These are phyloP conservation scores for Bos taurus DNA, from an alignment of 2,113 vertebrate species.

Conservation along the genomic window DNA sequence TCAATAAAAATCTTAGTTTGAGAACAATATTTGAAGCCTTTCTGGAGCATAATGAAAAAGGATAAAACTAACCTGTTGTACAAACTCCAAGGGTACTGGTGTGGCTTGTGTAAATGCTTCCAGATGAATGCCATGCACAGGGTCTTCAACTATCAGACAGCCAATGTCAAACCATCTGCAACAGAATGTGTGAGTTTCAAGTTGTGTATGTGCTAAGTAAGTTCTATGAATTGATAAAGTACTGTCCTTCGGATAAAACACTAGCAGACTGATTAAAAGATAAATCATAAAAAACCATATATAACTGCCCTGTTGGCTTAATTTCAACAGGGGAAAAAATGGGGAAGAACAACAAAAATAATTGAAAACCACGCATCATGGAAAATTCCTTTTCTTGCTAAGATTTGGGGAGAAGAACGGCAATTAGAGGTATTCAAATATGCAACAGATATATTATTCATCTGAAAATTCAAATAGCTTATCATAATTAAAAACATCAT, in stretches of 20 bases:
- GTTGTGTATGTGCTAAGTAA: neutral
- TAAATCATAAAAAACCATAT: neutral
- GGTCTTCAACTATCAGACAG: constrained; percentile 95
- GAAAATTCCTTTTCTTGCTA: neutral
- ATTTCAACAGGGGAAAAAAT: neutral
- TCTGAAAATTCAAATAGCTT: neutral
- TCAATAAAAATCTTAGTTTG: neutral
- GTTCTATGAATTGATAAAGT: neutral
- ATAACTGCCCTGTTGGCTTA: neutral
- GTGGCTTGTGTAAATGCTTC: constrained; percentile 96
- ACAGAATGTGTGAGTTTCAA: neutral
- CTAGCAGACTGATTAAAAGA: neutral
- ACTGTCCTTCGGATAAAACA: neutral
- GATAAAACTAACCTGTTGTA: constrained; percentile 87
- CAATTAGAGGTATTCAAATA: neutral
- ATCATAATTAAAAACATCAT: neutral
- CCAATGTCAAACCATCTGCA: constrained; percentile 97
- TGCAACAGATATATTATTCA: neutral
- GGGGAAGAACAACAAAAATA: neutral
- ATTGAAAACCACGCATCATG: neutral
- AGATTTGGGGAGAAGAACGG: neutral
- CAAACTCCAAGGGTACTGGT: constrained; percentile 88
- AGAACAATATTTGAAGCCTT: neutral
- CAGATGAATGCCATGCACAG: constrained; percentile 86
- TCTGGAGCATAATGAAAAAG: neutral